A percentile compares a stretch with the other conserved stretches of the same genome.
Conservation (phyloP, 2,113 vertebrate genomes). For the Rafetus swinhoei region DNA sequence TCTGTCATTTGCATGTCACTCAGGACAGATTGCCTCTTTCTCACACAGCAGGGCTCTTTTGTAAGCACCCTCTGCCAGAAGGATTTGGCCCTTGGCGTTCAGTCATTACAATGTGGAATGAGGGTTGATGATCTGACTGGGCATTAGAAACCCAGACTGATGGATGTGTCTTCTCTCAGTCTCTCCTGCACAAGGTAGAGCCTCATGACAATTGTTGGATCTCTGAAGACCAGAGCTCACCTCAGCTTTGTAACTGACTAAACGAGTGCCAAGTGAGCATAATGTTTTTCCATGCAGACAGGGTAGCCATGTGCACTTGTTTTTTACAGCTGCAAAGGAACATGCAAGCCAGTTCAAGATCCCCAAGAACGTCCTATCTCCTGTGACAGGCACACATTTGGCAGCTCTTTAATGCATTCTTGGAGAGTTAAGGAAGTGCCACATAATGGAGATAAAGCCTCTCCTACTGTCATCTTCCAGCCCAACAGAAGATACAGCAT, state of each 20-base stretch:
- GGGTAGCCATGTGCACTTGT: neutral
- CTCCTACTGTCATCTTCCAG: neutral
- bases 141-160: neutral
- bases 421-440: too few relatives aligned
- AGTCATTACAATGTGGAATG: accelerated
- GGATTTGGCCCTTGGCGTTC: neutral
- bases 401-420: neutral
- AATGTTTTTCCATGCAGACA: neutral
- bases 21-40: neutral
- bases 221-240: too few relatives aligned
- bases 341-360: neutral
- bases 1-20: accelerated
- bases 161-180: too few relatives aligned
- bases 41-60: accelerated
- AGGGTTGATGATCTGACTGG: accelerated
- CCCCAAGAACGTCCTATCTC: neutral
- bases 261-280: neutral
- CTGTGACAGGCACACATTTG: neutral
- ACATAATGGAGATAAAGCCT: neutral
- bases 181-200: too few relatives aligned
- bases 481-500: neutral
- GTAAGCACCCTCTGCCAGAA: neutral
- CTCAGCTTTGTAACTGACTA: too few relatives aligned
- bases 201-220: too few relatives aligned
- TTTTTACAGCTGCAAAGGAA: accelerated